Conservation (phyloP, 2,888 invertebrate genomes). For the Netelia melanura region DNA sequence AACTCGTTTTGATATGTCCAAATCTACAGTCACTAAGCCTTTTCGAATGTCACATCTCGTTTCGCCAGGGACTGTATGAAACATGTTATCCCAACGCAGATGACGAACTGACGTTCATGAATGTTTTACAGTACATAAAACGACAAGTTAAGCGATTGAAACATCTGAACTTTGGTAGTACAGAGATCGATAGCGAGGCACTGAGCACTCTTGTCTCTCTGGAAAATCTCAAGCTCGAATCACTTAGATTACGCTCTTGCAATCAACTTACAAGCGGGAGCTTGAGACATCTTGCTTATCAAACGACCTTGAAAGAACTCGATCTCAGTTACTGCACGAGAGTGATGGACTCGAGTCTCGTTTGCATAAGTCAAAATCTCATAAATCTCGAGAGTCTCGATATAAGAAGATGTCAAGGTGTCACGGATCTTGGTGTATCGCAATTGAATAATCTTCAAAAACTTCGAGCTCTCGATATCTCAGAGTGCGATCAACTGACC, state of each 20-base stretch:
- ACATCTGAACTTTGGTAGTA: constrained; percentile 88
- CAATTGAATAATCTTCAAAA: constrained; percentile 86
- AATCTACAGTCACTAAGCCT: constrained; percentile 88
- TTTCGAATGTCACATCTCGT: constrained; percentile 90
- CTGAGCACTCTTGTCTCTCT: constrained; percentile 87
- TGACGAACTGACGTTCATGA: constrained; percentile 89
- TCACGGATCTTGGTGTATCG: constrained; percentile 88
- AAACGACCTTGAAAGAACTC: constrained; percentile 86
- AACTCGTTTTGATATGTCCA: constrained; percentile 88
- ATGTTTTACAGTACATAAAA: constrained; percentile 87
- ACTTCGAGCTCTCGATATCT: constrained; percentile 88
- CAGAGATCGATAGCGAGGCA: constrained; percentile 89
- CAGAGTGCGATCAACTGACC: constrained; percentile 89
- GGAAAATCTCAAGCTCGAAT: constrained; percentile 86
- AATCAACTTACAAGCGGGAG: constrained; percentile 88
- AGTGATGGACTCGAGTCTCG: constrained; percentile 88
- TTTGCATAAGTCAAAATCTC: constrained; percentile 87
- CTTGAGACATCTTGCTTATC: constrained; percentile 86
- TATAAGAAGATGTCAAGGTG: constrained; percentile 88
- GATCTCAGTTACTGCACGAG: constrained; percentile 89
- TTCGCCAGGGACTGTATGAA: constrained; percentile 89
- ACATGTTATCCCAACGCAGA: constrained; percentile 88
- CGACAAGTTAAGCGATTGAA: constrained; percentile 86
- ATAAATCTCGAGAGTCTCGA: constrained; percentile 87
- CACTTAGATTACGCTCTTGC: constrained; percentile 87